Evolutionary conservation across 2,113 vertebrate genomes (phyloP).

Genomic region (Callopanchax toddi): DNA sequence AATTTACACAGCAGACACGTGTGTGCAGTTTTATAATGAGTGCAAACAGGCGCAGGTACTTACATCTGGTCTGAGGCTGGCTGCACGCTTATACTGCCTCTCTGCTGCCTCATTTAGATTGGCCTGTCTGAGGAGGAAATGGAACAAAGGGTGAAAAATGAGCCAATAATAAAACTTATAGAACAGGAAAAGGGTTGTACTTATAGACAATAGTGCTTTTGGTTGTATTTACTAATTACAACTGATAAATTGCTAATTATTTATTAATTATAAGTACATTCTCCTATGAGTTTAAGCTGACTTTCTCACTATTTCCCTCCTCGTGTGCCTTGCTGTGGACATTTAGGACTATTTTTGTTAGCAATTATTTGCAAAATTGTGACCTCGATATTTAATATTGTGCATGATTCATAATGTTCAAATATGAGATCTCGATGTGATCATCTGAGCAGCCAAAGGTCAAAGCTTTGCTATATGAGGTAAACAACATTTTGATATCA

Average conservation of each 20-base stretch:
- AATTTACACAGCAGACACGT: constrained; percentile 33
- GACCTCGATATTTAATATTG: too few relatives aligned
- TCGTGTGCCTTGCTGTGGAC: too few relatives aligned
- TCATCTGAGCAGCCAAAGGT: too few relatives aligned
- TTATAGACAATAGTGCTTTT: not conserved
- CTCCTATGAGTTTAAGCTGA: not conserved
- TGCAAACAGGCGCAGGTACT: constrained; percentile 75
- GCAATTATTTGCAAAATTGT: too few relatives aligned
- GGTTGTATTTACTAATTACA: too few relatives aligned
- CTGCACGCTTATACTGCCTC: constrained; percentile 89
- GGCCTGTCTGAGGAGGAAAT: constrained; percentile 84
- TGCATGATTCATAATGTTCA: too few relatives aligned
- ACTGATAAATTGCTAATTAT: too few relatives aligned
- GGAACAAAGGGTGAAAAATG: not conserved
- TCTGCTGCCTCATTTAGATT: constrained; percentile 95
- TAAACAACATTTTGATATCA: too few relatives aligned
- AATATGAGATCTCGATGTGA: too few relatives aligned
- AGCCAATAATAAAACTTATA: constrained; percentile 7
- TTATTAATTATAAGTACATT: not conserved
- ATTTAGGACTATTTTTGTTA: too few relatives aligned
- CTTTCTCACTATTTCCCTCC: too few relatives aligned
- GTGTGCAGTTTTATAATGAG: constrained; percentile 29
- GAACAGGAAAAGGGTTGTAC: not conserved
- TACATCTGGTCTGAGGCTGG: constrained; percentile 90
- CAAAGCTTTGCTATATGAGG: too few relatives aligned